Evolutionary conservation across 2,113 vertebrate species (phyloP), one percentile per base, ranked within the genome.

Genomic region (Polypterus senegalus): DNA sequence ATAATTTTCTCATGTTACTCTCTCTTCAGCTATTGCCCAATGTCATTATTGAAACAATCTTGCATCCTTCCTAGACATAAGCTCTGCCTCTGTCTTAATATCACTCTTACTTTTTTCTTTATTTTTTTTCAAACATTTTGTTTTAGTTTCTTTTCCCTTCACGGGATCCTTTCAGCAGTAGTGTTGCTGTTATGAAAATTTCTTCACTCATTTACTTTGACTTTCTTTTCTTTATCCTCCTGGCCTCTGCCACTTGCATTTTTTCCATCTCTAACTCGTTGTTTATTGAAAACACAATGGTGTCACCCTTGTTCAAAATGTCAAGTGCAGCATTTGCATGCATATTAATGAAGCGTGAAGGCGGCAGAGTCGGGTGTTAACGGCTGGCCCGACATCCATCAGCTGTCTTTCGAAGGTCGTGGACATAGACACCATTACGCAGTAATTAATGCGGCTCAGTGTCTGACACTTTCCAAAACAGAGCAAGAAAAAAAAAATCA

Each of bases 251-350:
- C 57, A 43, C 58, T 43, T 45, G 57, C 61, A 45, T 9, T 45
- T 10, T 48, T 48, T 49, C 65, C 60, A 62, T 44, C 9, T 57
- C 56, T 9, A 57, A 27, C 56, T 57, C 56, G 3, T 9, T 45
- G 4, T 57, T 9, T 44, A 9, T 57, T 4, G 27, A 57, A 44
- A 57, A 57, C 43, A 27, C 56, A 44, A 7, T 44, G 56, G 56
- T 57, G 58, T 60, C 62, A 55, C 54, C 43, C 54, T 70, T 61
- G 54, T 81, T 74, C 76, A 79, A 85, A 85, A 85, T 85, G 83
- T 85, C 83, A 85, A 82, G 78, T 80, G 75, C 75, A 73, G 77
- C 80, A 83, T 87, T 85, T 83, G 83, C 83, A 82, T 86, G 81
- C 80, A 83, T 83, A 82, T 84, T 81, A 86, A 84, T 76, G 63